Conservation (phyloP, 2,888 invertebrate species). For the Heteromurus nitidus region DNA sequence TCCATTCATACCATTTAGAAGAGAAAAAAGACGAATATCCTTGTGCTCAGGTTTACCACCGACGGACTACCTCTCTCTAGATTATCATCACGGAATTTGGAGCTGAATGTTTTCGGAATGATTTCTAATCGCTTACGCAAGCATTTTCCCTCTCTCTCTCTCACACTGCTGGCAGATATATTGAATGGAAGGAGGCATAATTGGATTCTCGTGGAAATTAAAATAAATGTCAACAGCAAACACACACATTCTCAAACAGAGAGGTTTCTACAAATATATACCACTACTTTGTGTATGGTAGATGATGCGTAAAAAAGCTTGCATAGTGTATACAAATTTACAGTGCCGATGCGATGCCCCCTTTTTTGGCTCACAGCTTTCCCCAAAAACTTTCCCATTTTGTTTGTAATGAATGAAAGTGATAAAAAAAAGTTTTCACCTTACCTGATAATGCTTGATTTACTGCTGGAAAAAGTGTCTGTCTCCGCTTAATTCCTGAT, state of each 20-base stretch:
- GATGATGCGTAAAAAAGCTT: not conserved
- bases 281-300: too few relatives aligned
- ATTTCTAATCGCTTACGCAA: constrained; percentile 17
- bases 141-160: not conserved
- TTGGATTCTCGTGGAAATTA: constrained; percentile 65
- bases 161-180: constrained; percentile 22
- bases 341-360: not conserved
- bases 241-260: not conserved
- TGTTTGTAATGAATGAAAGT: constrained; percentile 1
- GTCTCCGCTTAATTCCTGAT: constrained; percentile 2
- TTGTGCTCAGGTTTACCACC: too few relatives aligned
- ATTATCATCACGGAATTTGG: not conserved
- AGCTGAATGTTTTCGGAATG: constrained; percentile 12
- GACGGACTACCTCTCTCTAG: too few relatives aligned
- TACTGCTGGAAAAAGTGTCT: constrained; percentile 3
- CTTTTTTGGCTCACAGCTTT: not conserved
- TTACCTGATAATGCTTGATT: constrained; percentile 37
- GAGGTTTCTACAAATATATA: constrained; percentile 12
- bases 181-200: constrained; percentile 54
- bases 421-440: constrained; percentile 16
- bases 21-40: too few relatives aligned
- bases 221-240: constrained; percentile 63
- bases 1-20: too few relatives aligned
- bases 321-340: not conserved
- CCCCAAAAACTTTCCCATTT: not conserved